These are phyloP conservation scores for Saguinus midas DNA, from an alignment of 2,113 vertebrate genomes.

Conservation along the genomic window DNA sequence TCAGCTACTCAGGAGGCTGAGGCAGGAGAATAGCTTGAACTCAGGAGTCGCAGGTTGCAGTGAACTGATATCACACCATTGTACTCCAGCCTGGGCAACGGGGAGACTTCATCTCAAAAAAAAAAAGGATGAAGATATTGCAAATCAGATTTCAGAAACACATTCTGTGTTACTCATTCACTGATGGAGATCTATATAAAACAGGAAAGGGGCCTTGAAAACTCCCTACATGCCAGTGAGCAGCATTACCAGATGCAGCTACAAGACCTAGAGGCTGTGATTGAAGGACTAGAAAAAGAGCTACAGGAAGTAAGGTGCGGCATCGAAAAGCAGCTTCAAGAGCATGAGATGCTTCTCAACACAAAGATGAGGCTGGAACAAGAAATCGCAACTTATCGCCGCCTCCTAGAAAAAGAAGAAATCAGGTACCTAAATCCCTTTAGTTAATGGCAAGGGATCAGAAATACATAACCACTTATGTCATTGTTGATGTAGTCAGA, in stretches of 20 bases:
- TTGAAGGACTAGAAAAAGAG: slow-evolving; percentile 90
- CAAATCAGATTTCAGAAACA: slow-evolving; percentile 10
- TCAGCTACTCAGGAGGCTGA: too few species aligned
- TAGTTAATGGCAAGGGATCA: not conserved
- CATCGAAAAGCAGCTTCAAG: slow-evolving; percentile 90
- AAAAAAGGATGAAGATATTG: not conserved
- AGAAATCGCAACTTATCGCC: slow-evolving; percentile 95
- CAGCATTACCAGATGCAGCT: slow-evolving; percentile 91
- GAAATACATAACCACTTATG: not conserved
- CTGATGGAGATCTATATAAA: slow-evolving; percentile 33
- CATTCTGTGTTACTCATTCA: not conserved
- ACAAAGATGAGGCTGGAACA: slow-evolving; percentile 96
- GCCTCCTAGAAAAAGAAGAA: slow-evolving; percentile 94
- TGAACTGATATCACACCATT: fast-evolving
- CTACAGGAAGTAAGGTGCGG: slow-evolving; percentile 89
- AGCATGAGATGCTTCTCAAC: slow-evolving; percentile 93
- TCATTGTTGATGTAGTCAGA: not conserved
- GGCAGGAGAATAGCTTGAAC: too few species aligned
- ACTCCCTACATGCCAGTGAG: slow-evolving; percentile 89
- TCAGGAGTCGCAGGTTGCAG: too few species aligned
- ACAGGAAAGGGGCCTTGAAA: slow-evolving; percentile 94
- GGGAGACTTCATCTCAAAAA: not conserved
- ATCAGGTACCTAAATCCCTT: slow-evolving; percentile 86
- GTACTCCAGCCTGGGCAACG: too few species aligned
- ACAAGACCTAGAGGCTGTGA: slow-evolving; percentile 89